Evolutionary conservation across 2,888 invertebrate genomes (phyloP).

Genomic region (Napeogenes sylphis): DNA sequence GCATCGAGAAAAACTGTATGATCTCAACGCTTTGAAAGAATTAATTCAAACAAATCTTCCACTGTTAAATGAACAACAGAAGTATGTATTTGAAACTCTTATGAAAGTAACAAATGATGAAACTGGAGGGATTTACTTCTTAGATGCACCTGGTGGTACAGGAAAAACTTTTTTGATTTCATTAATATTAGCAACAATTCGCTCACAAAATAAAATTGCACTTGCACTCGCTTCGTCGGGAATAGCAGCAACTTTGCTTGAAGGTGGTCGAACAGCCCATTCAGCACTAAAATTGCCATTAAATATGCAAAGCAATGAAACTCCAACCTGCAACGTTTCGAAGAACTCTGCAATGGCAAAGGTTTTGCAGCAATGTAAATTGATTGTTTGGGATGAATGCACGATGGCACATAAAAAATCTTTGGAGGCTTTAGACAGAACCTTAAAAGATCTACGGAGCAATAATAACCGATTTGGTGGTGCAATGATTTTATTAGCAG

Average conservation of each 20-base stretch:
- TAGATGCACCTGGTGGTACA: slow-evolving; percentile 27
- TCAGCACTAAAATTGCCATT: slow-evolving; percentile 32
- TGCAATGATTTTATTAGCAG: no score
- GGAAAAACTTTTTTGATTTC: slow-evolving; percentile 30
- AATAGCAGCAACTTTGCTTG: slow-evolving; percentile 29
- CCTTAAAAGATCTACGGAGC: no score
- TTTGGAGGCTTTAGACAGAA: slow-evolving; percentile 28
- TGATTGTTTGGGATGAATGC: slow-evolving; percentile 32
- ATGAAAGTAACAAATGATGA: slow-evolving; percentile 31
- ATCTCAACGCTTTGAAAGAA: slow-evolving; percentile 30
- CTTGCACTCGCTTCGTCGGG: slow-evolving; percentile 30
- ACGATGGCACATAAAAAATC: slow-evolving; percentile 32
- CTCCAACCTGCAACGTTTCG: slow-evolving; percentile 23
- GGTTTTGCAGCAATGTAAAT: slow-evolving; percentile 24
- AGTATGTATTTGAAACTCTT: slow-evolving; percentile 32
- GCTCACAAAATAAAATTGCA: slow-evolving; percentile 26
- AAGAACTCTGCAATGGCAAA: slow-evolving; percentile 27
- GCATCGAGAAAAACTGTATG: slow-evolving; percentile 31
- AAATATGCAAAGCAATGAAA: slow-evolving; percentile 31
- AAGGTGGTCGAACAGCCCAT: slow-evolving; percentile 32
- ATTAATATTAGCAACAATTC: slow-evolving; percentile 28
- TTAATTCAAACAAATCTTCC: slow-evolving; percentile 35
- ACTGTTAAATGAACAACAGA: slow-evolving; percentile 34
- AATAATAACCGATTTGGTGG: no score
- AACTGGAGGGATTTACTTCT: slow-evolving; percentile 33